Conservation (phyloP, 1,140 invertebrate species). For the Ruditapes philippinarum region DNA sequence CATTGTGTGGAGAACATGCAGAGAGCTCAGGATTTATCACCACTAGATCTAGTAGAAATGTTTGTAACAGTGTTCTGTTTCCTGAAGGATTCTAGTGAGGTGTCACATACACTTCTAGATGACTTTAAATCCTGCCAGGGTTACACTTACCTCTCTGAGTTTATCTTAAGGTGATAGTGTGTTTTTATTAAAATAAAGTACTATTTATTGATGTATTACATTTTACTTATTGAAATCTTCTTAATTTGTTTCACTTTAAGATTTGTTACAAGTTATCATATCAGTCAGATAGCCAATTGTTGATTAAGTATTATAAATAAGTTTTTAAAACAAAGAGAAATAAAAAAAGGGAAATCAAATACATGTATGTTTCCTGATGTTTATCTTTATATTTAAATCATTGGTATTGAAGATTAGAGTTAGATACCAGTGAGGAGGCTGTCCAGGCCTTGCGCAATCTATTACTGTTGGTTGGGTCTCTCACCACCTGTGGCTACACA, state of each 20-base stretch:
- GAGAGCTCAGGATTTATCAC: slow-evolving; percentile 94
- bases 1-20: slow-evolving; percentile 99
- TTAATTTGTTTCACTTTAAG: no score
- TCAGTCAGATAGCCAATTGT: no score
- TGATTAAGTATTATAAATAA: no score
- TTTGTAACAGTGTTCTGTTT: slow-evolving; percentile 99
- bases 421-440: slow-evolving; percentile 81
- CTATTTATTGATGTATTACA: no score
- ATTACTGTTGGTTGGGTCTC: slow-evolving; percentile 96
- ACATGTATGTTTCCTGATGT: no score
- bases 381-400: no score
- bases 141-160: slow-evolving; percentile 97
- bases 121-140: slow-evolving; percentile 98
- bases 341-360: no score
- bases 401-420: slow-evolving; percentile 79
- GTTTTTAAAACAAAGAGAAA: no score
- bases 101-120: slow-evolving; percentile 97
- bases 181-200: no score
- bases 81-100: slow-evolving; percentile 99
- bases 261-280: no score
- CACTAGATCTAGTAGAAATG: slow-evolving; percentile 99
- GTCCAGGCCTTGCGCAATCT: slow-evolving; percentile 95
- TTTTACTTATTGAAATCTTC: no score
- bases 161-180: slow-evolving; percentile 97
- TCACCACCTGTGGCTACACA: slow-evolving; percentile 97